Percentiles rank a stretch among this genome's conserved stretches.
Conservation (phyloP, 2,888 invertebrate species). For the Apoda limacodes region DNA sequence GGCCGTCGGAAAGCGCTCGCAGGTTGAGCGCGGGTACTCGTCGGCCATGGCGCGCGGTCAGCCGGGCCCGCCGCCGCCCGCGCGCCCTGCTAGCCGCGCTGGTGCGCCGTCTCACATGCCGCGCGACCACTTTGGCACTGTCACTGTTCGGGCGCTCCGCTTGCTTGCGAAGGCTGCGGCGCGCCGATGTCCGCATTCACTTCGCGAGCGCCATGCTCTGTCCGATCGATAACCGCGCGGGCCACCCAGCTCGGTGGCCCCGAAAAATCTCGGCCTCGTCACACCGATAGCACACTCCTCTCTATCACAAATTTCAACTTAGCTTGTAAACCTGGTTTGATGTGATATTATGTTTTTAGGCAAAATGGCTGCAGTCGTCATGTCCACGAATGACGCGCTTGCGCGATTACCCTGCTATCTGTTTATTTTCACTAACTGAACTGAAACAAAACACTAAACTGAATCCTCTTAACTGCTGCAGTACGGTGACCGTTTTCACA, state of each 20-base stretch:
- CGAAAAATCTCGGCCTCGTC: conserved; percentile 40
- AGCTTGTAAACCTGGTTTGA: conserved; percentile 59
- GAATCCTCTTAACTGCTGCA: too few species aligned
- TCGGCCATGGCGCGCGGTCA: conserved; percentile 67
- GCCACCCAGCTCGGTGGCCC: conserved; percentile 54
- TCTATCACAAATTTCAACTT: conserved; percentile 35
- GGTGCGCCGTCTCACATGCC: conserved; percentile 59
- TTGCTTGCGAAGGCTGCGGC: conserved; percentile 46
- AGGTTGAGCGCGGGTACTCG: conserved; percentile 65
- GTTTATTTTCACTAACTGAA: conserved; percentile 57
- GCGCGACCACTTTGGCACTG: conserved; percentile 49
- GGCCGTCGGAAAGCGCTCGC: conserved; percentile 67
- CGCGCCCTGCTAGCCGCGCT: conserved; percentile 48
- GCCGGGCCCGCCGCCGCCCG: conserved; percentile 63
- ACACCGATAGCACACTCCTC: conserved; percentile 35
- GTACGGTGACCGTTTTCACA: too few species aligned
- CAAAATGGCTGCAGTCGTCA: conserved; percentile 66
- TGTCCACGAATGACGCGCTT: conserved; percentile 57
- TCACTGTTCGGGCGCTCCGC: conserved; percentile 46
- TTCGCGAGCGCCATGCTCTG: conserved; percentile 57
- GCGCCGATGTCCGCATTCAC: conserved; percentile 66
- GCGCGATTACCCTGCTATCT: conserved; percentile 53
- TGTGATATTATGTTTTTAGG: conserved; percentile 62
- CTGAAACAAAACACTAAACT: too few species aligned
- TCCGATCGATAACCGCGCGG: conserved; percentile 62